Base-by-base conservation (phyloP, 2,888 invertebrate species). In the Thalpophila matura region DNA sequence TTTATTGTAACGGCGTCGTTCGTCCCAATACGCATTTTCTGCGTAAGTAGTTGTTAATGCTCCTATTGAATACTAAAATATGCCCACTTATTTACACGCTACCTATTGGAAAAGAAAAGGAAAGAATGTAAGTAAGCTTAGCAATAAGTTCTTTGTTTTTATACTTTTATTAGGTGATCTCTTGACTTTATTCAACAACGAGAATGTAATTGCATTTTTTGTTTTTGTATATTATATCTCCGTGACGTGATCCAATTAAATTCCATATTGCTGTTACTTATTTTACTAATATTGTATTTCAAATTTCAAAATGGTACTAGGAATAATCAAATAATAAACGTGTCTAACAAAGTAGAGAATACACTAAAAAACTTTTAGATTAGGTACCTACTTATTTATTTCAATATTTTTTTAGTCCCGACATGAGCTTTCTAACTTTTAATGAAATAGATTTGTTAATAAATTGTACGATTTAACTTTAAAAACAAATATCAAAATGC, bases 31-130 rank as follows among this genome's bases (percentile, higher is more conserved):
- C 24, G 12, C n/a, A 49, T 54, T 50, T 38, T 55, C 31, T 26
- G 38, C 16, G 60, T 7, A 7, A 43, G 1, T 46, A 45, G 40
- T 54, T 47, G 10, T 37, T 37, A 37, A 40, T 49, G 4, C 6
- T 31, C 31, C 37, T 43, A 49, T 38, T 26, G 35, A 37, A 80
- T 77, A 80, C 69, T 81, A 81, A 83, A 78, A 75, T 75, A 60
- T 77, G n/a, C n/a, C n/a, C n/a, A 80, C 83, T 80, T 77, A 80
- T 87, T 89, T 89, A 74, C 89, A 89, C 81, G 89, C 88, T 71
- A 70, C 77, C 80, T 80, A 40, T 70, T 72, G 82, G 76, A 81
- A 69, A 73, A 72, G 72, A 70, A 79, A 69, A 69, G 49, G 58
- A 77, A 71, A 65, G 59, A 53, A 81, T 50, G 84, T 86, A 77